A percentile compares a stretch with the other conserved stretches of the same genome.
Conservation (phyloP, 2,797 vertebrate genomes). For the Falco novaeseelandiae region DNA sequence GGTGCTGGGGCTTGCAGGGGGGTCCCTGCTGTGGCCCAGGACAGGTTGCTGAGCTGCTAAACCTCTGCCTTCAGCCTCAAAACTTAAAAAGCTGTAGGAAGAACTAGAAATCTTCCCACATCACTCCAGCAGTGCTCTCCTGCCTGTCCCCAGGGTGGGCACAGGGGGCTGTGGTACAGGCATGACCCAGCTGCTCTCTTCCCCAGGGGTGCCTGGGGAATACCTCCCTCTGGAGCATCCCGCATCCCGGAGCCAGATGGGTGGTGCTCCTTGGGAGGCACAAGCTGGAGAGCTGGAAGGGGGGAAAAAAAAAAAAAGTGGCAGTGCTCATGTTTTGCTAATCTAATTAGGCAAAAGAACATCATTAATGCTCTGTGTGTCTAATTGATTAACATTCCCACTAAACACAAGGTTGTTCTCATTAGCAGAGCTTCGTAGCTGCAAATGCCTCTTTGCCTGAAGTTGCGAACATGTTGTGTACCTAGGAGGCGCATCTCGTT, state of each 20-base stretch:
- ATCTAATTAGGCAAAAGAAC: constrained; percentile 60
- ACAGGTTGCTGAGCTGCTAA: not conserved
- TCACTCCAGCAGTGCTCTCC: accelerated
- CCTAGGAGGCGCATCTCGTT: not conserved
- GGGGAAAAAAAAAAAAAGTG: not conserved
- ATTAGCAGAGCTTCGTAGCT: not conserved
- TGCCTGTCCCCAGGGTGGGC: not conserved
- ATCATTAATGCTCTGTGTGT: constrained; percentile 1
- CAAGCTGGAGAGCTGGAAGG: not conserved
- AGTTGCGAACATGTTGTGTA: not conserved
- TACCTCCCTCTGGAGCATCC: not conserved
- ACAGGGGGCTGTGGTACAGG: accelerated
- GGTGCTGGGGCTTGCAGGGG: not conserved
- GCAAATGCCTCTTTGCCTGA: not conserved
- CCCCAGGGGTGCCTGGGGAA: not conserved
- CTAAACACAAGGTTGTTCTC: not conserved
- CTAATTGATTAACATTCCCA: constrained; percentile 55
- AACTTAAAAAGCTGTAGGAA: not conserved
- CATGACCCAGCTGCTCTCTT: not conserved
- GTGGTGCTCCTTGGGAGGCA: not conserved
- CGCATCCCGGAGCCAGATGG: not conserved
- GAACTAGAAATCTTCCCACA: not conserved
- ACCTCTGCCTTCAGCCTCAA: not conserved
- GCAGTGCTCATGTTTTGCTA: not conserved
- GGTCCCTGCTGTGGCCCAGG: not conserved